A percentile compares a stretch with the other conserved stretches of the same genome.
These are phyloP conservation scores for Rhamphomyia laevipes DNA, from an alignment of 2,888 invertebrate species.

Conservation along the genomic window DNA sequence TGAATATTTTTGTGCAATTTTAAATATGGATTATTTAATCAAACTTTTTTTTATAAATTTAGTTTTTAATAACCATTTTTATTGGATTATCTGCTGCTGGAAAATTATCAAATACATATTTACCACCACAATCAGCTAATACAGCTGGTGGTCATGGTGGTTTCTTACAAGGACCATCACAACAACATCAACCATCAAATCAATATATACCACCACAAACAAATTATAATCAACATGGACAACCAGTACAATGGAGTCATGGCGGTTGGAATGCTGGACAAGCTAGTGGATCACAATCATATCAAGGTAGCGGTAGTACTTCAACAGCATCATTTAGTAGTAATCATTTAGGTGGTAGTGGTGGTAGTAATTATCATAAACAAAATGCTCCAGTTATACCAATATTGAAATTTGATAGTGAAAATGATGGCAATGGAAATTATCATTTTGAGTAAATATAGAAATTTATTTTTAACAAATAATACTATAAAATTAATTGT, in stretches of 20 bases:
- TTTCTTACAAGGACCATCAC: slow-evolving; percentile 16
- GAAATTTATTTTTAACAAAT: neutral
- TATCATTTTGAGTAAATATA: slow-evolving; percentile 48
- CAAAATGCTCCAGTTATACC: slow-evolving; percentile 41
- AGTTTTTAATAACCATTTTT: slow-evolving; percentile 15
- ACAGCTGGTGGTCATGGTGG: slow-evolving; percentile 18
- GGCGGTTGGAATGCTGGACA: slow-evolving; percentile 3
- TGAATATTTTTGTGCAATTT: neutral
- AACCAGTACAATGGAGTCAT: slow-evolving; percentile 10
- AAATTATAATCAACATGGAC: slow-evolving; percentile 16
- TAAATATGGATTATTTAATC: no score
- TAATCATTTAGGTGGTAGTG: slow-evolving; percentile 6
- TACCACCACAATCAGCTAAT: slow-evolving; percentile 24
- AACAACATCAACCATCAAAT: slow-evolving; percentile 16
- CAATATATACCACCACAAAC: slow-evolving; percentile 24
- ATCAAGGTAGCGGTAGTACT: neutral
- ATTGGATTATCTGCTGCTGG: slow-evolving; percentile 21
- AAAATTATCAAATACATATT: slow-evolving; percentile 26
- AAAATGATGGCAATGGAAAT: slow-evolving; percentile 50
- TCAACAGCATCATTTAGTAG: neutral
- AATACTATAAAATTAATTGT: neutral
- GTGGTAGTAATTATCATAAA: slow-evolving; percentile 19
- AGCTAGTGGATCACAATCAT: neutral
- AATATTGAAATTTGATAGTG: slow-evolving; percentile 47
- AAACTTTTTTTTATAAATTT: slow-evolving; percentile 1